Evolutionary conservation across 2,888 invertebrate genomes (phyloP), one percentile per base, ranked within the genome.

Genomic region (Drosophila kuntzei): DNA sequence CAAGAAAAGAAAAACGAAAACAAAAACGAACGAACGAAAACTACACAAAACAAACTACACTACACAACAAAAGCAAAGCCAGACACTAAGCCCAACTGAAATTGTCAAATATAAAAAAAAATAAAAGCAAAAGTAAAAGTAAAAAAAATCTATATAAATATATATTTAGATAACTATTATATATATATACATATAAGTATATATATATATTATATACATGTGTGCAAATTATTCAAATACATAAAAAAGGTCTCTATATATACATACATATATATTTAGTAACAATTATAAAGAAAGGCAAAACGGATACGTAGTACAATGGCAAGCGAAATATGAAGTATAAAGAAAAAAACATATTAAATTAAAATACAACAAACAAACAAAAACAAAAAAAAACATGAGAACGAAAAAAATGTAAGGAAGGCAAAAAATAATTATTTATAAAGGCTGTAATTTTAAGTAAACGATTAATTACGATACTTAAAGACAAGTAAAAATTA

Each of bases 381-480:
- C 20, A 55, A 69, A n/a, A n/a, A n/a, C n/a, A n/a, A n/a, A n/a
- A n/a, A n/a, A n/a, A n/a, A n/a, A n/a, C n/a, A n/a, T n/a, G 39
- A 43, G 54, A 32, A 18, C 7, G 7, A 64, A 64, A 29, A 11
- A 37, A 3, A 11, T 41, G n/a, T 46, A 37, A 22, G 69, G 36
- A 67, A 46, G 39, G 73, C 55, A 57, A 49, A 81, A 87, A 81
- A 82, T 83, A 84, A 88, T 89, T 90, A 90, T 84, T 90, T 91
- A 90, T 91, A 91, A 91, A 91, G 92, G 91, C 91, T 91, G 91
- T 91, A 91, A 91, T 91, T 91, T 91, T 91, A 91, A 91, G 92
- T 90, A 89, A 76, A 76, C 71, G 55, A 76, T 75, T 71, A 67
- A 79, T 75, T 61, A 75, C 54, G 53, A 66, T 64, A 76, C 66